These are phyloP conservation scores for Limnephilus lunatus DNA, from an alignment of 2,888 invertebrate species.

Conservation along the genomic window DNA sequence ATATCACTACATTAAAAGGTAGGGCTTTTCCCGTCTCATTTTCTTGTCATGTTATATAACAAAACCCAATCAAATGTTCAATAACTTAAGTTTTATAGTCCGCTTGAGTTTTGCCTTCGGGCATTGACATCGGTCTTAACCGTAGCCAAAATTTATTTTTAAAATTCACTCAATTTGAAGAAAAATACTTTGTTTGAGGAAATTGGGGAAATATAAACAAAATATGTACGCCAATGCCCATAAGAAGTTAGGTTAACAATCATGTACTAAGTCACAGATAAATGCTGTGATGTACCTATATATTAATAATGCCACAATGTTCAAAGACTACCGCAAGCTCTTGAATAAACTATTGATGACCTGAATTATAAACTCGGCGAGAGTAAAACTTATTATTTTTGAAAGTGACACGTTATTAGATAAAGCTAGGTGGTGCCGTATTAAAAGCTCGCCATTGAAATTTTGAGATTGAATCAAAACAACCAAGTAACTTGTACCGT, in stretches of 20 bases:
- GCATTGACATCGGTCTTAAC: too few species aligned
- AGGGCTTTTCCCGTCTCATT: too few species aligned
- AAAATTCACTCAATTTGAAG: too few species aligned
- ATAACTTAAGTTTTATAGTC: too few species aligned
- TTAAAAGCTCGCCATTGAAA: neutral
- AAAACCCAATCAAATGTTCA: too few species aligned
- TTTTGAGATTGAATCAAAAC: too few species aligned
- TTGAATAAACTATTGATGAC: neutral
- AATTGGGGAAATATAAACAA: neutral
- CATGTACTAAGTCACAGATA: neutral
- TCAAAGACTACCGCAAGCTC: neutral
- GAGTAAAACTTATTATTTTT: neutral
- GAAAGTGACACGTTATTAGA: neutral
- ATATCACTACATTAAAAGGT: too few species aligned
- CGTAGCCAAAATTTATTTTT: neutral
- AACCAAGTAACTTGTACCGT: too few species aligned
- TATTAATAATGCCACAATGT: neutral
- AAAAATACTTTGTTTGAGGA: neutral
- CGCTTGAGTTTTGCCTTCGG: too few species aligned
- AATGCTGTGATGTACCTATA: neutral
- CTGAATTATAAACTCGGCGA: neutral
- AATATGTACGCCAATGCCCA: neutral
- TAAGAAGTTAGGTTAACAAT: neutral
- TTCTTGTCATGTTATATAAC: too few species aligned
- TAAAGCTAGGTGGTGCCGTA: neutral